These are phyloP conservation scores for Equus quagga DNA, from an alignment of 2,113 vertebrate species.

Conservation along the genomic window DNA sequence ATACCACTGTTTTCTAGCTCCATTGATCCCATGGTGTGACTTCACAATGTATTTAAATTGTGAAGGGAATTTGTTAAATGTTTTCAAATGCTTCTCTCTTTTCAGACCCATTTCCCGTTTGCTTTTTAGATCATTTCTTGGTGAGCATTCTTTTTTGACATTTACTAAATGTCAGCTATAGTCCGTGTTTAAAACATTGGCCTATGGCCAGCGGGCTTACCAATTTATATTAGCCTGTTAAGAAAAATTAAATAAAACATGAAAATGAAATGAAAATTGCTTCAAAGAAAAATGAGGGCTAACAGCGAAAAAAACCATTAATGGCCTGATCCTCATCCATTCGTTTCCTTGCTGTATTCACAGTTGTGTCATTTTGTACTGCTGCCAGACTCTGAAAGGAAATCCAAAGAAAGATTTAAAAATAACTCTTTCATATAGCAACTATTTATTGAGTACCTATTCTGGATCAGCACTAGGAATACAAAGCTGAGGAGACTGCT, in stretches of 20 bases:
- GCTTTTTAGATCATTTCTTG: conserved; percentile 44
- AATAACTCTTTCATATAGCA: conserved; percentile 28
- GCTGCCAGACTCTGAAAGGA: conserved; percentile 41
- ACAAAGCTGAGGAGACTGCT: neutral
- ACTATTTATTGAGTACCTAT: neutral
- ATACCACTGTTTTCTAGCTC: neutral
- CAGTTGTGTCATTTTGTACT: neutral
- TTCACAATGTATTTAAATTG: neutral
- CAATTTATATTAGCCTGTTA: conserved; percentile 52
- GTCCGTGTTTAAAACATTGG: conserved; percentile 17
- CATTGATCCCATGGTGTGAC: neutral
- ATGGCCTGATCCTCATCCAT: neutral
- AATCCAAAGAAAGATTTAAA: conserved; percentile 56
- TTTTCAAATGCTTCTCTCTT: conserved; percentile 30
- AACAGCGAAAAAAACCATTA: neutral
- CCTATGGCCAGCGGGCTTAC: neutral
- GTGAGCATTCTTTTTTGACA: conserved; percentile 17
- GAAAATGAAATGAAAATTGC: conserved; percentile 68
- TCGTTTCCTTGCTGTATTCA: neutral
- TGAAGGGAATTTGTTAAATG: neutral
- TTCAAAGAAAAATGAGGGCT: conserved; percentile 48
- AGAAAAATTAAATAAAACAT: conserved; percentile 67
- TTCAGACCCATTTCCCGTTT: conserved; percentile 48
- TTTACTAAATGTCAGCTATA: conserved; percentile 4
- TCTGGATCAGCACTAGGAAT: neutral